Evolutionary conservation across 2,113 vertebrate genomes (phyloP).

Genomic region (Sclerurus mexicanus): DNA sequence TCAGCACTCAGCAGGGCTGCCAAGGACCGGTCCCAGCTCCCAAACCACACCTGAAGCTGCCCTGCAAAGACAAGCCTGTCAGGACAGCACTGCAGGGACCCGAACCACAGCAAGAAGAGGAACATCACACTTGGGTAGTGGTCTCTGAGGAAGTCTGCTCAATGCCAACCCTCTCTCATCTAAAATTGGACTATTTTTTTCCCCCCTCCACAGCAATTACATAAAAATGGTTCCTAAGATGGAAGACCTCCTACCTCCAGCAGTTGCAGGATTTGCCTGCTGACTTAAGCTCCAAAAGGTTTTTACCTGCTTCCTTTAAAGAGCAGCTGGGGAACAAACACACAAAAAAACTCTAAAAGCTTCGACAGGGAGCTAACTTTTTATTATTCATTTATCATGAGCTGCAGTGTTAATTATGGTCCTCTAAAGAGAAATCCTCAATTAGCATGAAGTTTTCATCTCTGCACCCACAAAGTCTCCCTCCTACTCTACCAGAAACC

Average conservation of each 20-base stretch:
- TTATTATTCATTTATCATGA: background rate
- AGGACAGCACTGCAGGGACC: background rate
- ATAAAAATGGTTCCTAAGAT: background rate
- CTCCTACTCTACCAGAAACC: background rate
- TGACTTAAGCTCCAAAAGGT: background rate
- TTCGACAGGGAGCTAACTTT: background rate
- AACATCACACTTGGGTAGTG: fast-evolving
- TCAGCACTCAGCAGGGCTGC: background rate
- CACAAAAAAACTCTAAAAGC: background rate
- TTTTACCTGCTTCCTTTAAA: background rate
- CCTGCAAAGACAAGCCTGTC: fast-evolving
- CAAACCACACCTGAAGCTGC: background rate
- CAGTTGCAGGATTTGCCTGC: background rate
- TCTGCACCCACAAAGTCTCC: background rate
- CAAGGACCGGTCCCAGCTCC: background rate
- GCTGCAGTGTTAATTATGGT: background rate
- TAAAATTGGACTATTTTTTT: background rate
- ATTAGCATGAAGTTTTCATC: background rate
- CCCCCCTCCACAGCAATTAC: background rate
- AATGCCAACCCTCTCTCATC: background rate
- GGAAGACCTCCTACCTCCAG: background rate
- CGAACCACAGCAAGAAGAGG: background rate
- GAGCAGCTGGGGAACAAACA: background rate
- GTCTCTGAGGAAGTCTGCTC: background rate
- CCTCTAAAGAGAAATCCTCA: background rate